phyloP scores from a whole-genome alignment of 2,113 vertebrate genomes.

The Thymallus thymallus region DNA sequence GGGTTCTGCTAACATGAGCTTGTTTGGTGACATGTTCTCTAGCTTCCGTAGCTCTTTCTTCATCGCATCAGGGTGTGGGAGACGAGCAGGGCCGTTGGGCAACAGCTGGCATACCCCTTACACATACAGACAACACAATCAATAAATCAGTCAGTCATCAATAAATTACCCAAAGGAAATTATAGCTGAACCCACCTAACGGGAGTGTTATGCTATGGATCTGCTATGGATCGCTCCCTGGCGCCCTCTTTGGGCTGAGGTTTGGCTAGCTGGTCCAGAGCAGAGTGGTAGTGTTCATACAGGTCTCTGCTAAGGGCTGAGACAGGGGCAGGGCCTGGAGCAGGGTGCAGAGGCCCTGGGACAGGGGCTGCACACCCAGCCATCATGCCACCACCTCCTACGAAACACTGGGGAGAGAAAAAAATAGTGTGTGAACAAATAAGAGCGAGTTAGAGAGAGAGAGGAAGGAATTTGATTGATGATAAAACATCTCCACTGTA shows the following conservation, averaged over 20 bases:
- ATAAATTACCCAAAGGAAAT: neutral
- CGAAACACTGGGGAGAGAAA: slow-evolving; percentile 72
- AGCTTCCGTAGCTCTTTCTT: slow-evolving; percentile 84
- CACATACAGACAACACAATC: slow-evolving; percentile 9
- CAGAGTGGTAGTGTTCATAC: slow-evolving; percentile 81
- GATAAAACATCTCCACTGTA: neutral
- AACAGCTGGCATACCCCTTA: slow-evolving; percentile 72
- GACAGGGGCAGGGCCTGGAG: slow-evolving; percentile 32
- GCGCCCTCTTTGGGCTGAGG: slow-evolving; percentile 41
- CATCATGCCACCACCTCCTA: slow-evolving; percentile 55
- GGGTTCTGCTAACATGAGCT: slow-evolving; percentile 71
- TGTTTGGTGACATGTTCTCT: slow-evolving; percentile 81
- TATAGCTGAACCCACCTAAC: slow-evolving; percentile 43
- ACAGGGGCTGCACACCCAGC: slow-evolving; percentile 19
- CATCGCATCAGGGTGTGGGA: slow-evolving; percentile 72
- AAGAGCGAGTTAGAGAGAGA: neutral
- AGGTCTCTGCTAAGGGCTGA: slow-evolving; percentile 63
- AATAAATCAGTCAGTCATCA: neutral
- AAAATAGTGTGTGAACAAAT: too few species aligned
- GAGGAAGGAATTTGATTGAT: neutral
- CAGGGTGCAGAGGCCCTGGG: slow-evolving; percentile 13
- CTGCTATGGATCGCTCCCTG: slow-evolving; percentile 43
- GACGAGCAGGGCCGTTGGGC: slow-evolving; percentile 67
- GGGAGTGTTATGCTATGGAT: slow-evolving; percentile 39
- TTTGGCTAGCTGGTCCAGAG: slow-evolving; percentile 82